A percentile compares a stretch with the other conserved stretches of the same genome.
Conservation (phyloP, 2,113 vertebrate species). For the Microcebus ravelobensis region DNA sequence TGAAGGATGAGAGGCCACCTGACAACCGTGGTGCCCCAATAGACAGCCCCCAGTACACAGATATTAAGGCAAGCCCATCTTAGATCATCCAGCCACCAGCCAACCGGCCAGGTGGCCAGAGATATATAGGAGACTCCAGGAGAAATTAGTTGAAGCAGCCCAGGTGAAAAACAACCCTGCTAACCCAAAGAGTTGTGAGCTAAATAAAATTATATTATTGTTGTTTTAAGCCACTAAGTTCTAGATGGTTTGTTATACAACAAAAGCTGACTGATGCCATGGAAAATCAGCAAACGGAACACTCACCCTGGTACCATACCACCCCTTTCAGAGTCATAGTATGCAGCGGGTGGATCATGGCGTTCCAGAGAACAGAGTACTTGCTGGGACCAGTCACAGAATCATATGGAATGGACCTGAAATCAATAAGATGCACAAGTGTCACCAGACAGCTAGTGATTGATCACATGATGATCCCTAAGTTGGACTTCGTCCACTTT, state of each 20-base stretch:
- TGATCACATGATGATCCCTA: neutral
- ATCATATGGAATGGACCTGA: neutral
- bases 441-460: neutral
- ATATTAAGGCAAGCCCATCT: neutral
- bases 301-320: constrained; percentile 95
- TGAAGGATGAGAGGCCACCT: neutral
- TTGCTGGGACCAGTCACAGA: constrained; percentile 50
- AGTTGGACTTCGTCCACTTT: neutral
- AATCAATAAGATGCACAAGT: neutral
- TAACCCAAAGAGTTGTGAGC: neutral
- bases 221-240: neutral
- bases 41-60: neutral
- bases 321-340: constrained; percentile 93
- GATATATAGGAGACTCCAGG: neutral
- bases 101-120: neutral
- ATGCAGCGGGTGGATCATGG: constrained; percentile 94
- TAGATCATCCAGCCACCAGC: neutral
- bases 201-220: neutral
- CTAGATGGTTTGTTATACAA: neutral
- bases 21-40: neutral
- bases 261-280: neutral
- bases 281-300: neutral
- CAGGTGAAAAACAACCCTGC: neutral
- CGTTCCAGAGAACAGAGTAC: constrained; percentile 92
- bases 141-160: neutral